These are phyloP conservation scores for Lepidonotus clava DNA, from an alignment of 2,888 invertebrate species.

Conservation along the genomic window DNA sequence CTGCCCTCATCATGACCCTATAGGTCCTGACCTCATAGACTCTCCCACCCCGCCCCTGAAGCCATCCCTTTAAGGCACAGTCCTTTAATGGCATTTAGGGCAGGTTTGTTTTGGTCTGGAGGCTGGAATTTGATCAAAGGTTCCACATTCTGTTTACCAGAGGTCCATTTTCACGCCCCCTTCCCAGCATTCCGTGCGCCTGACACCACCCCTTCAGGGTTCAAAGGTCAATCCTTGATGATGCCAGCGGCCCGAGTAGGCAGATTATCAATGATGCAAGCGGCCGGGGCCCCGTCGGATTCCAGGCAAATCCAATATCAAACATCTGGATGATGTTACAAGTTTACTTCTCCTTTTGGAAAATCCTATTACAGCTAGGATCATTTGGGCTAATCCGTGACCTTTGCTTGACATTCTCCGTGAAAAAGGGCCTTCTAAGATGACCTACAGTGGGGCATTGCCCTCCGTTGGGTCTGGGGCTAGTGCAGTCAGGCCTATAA, in stretches of 20 bases:
- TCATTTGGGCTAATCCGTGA: background rate
- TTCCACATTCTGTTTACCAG: background rate
- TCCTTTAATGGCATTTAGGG: too few relatives aligned
- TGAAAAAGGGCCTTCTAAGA: too few relatives aligned
- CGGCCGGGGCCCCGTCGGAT: background rate
- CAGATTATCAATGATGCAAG: conserved; percentile 24
- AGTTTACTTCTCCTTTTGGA: background rate
- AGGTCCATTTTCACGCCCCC: background rate
- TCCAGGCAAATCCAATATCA: background rate
- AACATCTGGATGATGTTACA: background rate
- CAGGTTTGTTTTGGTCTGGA: too few relatives aligned
- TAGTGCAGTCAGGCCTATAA: too few relatives aligned
- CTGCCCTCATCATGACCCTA: too few relatives aligned
- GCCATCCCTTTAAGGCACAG: too few relatives aligned
- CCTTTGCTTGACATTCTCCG: too few relatives aligned
- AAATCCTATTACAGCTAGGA: background rate
- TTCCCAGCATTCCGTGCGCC: background rate
- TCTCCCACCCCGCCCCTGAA: too few relatives aligned
- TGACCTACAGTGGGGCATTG: background rate
- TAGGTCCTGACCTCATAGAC: too few relatives aligned
- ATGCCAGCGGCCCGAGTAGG: background rate
- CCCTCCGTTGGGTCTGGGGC: background rate
- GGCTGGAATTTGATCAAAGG: background rate
- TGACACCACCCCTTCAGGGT: background rate
- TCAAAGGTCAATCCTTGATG: conserved; percentile 24